Conservation (phyloP, 2,888 invertebrate genomes). For the Synergus laeviventris region DNA sequence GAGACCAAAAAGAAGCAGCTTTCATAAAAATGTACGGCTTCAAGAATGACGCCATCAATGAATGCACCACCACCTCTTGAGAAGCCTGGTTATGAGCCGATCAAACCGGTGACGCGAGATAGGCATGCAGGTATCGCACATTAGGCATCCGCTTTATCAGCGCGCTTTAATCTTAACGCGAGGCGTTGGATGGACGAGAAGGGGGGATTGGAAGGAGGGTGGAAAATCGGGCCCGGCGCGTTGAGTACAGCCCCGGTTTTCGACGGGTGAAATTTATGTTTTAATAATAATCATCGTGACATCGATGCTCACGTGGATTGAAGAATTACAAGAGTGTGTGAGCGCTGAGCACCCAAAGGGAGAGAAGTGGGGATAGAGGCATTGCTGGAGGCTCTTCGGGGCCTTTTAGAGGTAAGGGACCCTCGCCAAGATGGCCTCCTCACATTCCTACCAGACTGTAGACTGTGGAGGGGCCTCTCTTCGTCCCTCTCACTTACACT, state of each 20-base stretch:
- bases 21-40: not conserved
- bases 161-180: constrained; percentile 11
- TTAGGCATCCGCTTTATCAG: constrained; percentile 23
- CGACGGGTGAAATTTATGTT: constrained; percentile 63
- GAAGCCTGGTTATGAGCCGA: constrained; percentile 13
- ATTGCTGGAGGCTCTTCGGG: constrained; percentile 61
- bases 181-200: not conserved
- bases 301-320: constrained; percentile 60
- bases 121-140: constrained; percentile 15
- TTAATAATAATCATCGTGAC: constrained; percentile 70
- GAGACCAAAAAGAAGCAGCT: not conserved
- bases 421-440: constrained; percentile 72
- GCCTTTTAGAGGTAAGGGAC: constrained; percentile 63
- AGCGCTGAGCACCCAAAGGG: constrained; percentile 40
- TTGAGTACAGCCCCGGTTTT: constrained; percentile 40
- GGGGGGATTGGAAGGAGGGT: not conserved
- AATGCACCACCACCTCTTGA: not conserved
- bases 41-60: not conserved
- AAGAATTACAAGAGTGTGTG: constrained; percentile 8
- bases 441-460: constrained; percentile 67
- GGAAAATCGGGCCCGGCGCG: not conserved
- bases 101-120: constrained; percentile 13
- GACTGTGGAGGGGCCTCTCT: constrained; percentile 47
- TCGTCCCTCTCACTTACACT: not conserved
- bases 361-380: constrained; percentile 49